These are phyloP conservation scores for Ceyx erithaca DNA, from an alignment of 2,797 vertebrate species.

Conservation along the genomic window DNA sequence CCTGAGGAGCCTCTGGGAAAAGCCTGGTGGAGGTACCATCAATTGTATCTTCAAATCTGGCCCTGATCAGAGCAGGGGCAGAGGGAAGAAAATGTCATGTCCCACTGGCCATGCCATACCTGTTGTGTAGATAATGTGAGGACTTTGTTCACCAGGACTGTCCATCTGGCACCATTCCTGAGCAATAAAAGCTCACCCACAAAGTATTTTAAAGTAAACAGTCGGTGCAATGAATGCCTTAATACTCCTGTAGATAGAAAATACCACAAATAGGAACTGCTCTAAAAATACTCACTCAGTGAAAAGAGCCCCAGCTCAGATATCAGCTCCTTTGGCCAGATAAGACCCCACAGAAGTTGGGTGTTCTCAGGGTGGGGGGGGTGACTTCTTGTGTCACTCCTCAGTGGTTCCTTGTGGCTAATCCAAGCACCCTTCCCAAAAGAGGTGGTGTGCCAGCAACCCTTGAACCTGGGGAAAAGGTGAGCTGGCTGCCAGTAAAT, in stretches of 20 bases:
- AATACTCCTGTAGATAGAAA: constrained; percentile 21
- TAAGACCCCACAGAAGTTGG: background rate
- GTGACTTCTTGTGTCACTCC: background rate
- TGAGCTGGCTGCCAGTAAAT: background rate
- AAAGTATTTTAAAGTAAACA: constrained; percentile 56
- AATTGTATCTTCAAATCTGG: background rate
- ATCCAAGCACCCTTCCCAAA: background rate
- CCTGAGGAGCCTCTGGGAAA: background rate
- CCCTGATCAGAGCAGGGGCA: background rate
- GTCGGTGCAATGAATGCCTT: constrained; percentile 48
- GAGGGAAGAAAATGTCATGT: background rate
- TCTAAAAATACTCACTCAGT: background rate
- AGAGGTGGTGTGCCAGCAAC: background rate
- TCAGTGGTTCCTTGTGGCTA: accelerated
- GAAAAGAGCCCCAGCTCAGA: background rate
- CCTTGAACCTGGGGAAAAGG: background rate
- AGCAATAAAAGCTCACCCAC: constrained; percentile 51
- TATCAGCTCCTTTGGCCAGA: background rate
- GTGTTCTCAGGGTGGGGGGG: background rate
- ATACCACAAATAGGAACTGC: background rate
- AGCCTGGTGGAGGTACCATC: accelerated
- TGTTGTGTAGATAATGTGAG: background rate
- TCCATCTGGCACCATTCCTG: constrained; percentile 47
- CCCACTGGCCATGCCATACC: background rate
- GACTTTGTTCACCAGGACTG: constrained; percentile 63